These are phyloP conservation scores for Sarotherodon lohbergeri DNA, from an alignment of 2,113 vertebrate genomes.

Conservation along the genomic window DNA sequence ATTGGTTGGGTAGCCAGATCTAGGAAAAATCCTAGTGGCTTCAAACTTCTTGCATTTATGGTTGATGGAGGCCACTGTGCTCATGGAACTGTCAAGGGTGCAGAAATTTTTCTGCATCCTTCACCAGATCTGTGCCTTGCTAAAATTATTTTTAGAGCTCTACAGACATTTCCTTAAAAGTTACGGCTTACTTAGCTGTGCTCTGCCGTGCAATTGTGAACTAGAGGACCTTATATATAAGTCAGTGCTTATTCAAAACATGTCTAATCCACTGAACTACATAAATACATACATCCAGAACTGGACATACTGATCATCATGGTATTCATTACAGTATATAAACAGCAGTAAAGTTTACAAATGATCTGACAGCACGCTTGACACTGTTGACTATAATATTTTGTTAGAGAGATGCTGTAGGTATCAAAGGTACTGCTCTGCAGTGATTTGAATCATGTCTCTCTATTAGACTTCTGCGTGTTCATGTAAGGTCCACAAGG, in stretches of 20 bases:
- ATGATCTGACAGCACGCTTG: not conserved
- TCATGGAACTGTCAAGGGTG: not conserved
- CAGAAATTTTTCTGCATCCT: not conserved
- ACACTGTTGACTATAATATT: not conserved
- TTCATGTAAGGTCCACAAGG: not conserved
- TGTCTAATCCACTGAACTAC: not conserved
- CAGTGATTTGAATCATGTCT: not conserved
- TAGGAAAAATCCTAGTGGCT: not conserved
- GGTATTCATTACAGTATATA: not conserved
- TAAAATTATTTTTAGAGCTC: not conserved
- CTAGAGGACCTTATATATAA: not conserved
- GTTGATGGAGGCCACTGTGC: not conserved
- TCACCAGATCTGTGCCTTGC: not conserved
- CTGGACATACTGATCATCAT: not conserved
- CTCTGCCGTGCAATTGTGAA: not conserved
- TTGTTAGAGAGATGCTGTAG: not conserved
- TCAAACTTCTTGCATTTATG: not conserved
- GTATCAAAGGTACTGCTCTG: not conserved
- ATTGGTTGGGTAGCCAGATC: not conserved
- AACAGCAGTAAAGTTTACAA: not conserved
- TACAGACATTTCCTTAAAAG: not conserved
- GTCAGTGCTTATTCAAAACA: not conserved
- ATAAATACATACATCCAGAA: not conserved
- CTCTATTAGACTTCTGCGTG: not conserved
- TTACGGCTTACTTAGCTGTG: not conserved